Conservation (phyloP, 2,113 vertebrate species). For the Chunga burmeisteri region DNA sequence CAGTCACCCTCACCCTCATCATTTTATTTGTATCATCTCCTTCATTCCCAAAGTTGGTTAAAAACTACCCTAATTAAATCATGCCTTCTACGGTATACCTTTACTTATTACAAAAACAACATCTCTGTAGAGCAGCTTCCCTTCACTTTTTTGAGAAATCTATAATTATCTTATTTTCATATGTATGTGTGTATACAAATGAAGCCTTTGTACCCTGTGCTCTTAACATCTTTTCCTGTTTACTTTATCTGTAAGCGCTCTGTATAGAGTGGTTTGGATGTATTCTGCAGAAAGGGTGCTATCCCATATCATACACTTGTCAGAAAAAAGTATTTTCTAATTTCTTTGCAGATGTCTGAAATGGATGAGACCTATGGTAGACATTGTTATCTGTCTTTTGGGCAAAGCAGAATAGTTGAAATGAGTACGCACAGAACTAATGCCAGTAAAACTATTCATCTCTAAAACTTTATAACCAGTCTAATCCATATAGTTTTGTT, state of each 20-base stretch:
- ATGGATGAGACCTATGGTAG: background rate
- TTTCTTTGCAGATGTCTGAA: background rate
- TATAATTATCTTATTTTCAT: background rate
- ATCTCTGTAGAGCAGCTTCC: background rate
- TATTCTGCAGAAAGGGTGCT: background rate
- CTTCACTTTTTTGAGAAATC: background rate
- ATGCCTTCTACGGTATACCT: background rate
- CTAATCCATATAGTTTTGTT: background rate
- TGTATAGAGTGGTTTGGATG: background rate
- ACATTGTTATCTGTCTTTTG: background rate
- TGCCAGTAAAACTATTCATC: background rate
- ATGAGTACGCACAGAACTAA: background rate
- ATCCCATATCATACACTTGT: background rate
- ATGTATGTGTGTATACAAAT: background rate
- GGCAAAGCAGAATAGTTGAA: background rate
- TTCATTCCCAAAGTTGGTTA: background rate
- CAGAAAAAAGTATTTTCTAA: background rate
- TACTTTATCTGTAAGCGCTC: background rate
- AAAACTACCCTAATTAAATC: background rate
- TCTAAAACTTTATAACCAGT: background rate
- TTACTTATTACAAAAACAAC: background rate
- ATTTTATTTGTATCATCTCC: background rate
- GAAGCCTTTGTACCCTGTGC: background rate
- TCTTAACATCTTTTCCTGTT: background rate
- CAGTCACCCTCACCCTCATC: rapidly evolving